phyloP scores from a whole-genome alignment of 2,113 vertebrate species.

The Oceanodroma tethys region DNA sequence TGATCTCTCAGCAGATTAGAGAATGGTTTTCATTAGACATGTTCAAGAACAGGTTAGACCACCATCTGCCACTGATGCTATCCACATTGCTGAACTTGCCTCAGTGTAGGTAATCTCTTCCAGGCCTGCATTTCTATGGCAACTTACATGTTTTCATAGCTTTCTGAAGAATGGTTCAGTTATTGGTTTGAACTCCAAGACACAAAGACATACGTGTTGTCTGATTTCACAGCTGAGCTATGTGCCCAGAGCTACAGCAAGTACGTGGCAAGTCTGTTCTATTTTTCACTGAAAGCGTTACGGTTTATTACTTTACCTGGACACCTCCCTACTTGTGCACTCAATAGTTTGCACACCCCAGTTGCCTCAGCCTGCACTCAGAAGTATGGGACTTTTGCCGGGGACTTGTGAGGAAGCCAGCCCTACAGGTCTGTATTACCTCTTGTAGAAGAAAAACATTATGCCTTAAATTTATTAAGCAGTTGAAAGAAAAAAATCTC shows the following conservation, averaged over 20 bases:
- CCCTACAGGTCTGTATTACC: neutral
- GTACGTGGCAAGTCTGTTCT: neutral
- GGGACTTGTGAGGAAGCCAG: neutral
- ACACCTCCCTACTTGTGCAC: neutral
- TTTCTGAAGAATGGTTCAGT: neutral
- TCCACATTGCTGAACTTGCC: neutral
- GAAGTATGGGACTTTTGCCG: neutral
- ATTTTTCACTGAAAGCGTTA: neutral
- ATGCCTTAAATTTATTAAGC: neutral
- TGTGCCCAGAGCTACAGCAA: neutral
- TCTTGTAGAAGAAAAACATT: neutral
- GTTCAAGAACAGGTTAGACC: slow-evolving; percentile 30
- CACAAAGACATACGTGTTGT: neutral
- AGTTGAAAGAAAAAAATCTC: neutral
- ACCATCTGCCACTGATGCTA: slow-evolving; percentile 21
- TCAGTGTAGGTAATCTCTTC: neutral
- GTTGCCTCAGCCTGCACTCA: neutral
- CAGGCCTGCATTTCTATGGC: neutral
- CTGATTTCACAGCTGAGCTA: neutral
- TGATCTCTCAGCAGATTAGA: slow-evolving; percentile 16
- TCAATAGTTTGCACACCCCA: neutral
- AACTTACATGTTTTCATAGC: neutral
- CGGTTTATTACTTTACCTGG: neutral
- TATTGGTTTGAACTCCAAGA: neutral
- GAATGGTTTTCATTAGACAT: slow-evolving; percentile 4